A percentile compares a stretch with the other conserved stretches of the same genome.
phyloP scores from a whole-genome alignment of 2,797 vertebrate genomes.

The Myotis myotis region DNA sequence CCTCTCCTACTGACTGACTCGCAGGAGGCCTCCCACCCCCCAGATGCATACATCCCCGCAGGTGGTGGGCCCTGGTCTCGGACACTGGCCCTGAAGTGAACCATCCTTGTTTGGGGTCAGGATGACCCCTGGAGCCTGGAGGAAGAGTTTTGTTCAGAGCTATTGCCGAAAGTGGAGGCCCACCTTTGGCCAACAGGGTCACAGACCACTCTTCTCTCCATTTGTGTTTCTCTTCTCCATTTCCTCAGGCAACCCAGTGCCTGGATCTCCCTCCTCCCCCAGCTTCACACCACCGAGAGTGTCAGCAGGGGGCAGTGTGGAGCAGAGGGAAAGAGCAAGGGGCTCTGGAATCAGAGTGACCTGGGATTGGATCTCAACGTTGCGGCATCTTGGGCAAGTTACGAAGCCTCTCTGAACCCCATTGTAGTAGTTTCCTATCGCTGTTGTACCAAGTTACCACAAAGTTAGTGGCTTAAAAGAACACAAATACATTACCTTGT shows the following conservation, averaged over 20 bases:
- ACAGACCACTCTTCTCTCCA: neutral
- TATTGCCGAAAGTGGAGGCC: neutral
- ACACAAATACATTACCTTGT: neutral
- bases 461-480: neutral
- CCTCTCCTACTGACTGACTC: too few relatives aligned
- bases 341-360: neutral
- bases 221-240: neutral
- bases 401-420: neutral
- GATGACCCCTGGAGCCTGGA: neutral
- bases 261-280: neutral
- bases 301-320: neutral
- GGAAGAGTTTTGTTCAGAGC: neutral
- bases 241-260: neutral
- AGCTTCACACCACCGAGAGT: neutral
- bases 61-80: neutral
- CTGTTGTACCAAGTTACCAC: neutral
- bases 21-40: too few relatives aligned
- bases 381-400: neutral
- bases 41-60: rapidly evolving
- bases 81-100: too few relatives aligned
- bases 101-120: neutral
- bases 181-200: neutral
- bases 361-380: neutral
- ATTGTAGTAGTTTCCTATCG: neutral
- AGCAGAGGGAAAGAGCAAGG: neutral